phyloP scores from a whole-genome alignment of 2,888 invertebrate species.

The Lapara coniferarum region DNA sequence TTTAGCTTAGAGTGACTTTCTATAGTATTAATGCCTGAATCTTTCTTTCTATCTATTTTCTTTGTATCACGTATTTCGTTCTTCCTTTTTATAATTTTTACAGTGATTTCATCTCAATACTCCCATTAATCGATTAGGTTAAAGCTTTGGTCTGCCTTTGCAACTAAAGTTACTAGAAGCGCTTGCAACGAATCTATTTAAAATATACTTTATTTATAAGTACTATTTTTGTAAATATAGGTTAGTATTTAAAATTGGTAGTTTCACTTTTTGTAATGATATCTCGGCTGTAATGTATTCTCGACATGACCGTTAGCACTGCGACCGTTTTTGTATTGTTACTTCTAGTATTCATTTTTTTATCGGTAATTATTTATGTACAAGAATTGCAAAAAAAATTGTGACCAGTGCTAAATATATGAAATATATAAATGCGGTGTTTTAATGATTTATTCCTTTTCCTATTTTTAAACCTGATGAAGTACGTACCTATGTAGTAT shows the following conservation, averaged over 20 bases:
- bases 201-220: slow-evolving; percentile 66
- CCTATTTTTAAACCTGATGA: slow-evolving; percentile 18
- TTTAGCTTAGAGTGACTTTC: not conserved
- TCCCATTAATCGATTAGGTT: slow-evolving; percentile 38
- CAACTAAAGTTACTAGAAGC: slow-evolving; percentile 59
- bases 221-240: slow-evolving; percentile 78
- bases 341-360: slow-evolving; percentile 41
- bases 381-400: slow-evolving; percentile 48
- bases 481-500: no score
- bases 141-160: slow-evolving; percentile 55
- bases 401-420: slow-evolving; percentile 69
- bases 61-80: slow-evolving; percentile 31
- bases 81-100: slow-evolving; percentile 29
- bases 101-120: slow-evolving; percentile 8
- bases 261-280: slow-evolving; percentile 63
- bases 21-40: not conserved
- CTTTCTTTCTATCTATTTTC: slow-evolving; percentile 30
- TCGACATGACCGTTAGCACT: slow-evolving; percentile 53
- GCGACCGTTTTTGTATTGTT: slow-evolving; percentile 41
- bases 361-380: slow-evolving; percentile 57
- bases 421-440: slow-evolving; percentile 54
- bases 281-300: slow-evolving; percentile 53
- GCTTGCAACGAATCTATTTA: slow-evolving; percentile 71
- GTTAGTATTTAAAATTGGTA: slow-evolving; percentile 79
- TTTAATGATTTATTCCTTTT: slow-evolving; percentile 33